These are phyloP conservation scores for Stegodyphus mimosarum DNA, from an alignment of 1,140 invertebrate genomes.

Conservation along the genomic window DNA sequence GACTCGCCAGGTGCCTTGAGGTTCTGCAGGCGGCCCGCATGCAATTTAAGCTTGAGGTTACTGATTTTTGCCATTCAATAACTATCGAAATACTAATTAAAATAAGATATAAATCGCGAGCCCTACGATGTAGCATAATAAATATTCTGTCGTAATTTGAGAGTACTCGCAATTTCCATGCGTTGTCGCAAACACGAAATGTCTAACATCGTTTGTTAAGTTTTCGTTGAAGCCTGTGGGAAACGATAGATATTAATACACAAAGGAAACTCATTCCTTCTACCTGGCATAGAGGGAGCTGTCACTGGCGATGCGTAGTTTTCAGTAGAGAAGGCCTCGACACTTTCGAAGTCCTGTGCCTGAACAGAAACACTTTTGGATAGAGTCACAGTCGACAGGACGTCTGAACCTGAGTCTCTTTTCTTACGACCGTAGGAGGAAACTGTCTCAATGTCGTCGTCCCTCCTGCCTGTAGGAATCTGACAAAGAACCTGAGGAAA, in stretches of 20 bases:
- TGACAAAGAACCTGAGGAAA: slow-evolving; percentile 62
- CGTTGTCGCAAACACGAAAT: too few species aligned
- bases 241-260: neutral
- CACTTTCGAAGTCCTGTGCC: slow-evolving; percentile 77
- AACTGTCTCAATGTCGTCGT: slow-evolving; percentile 63
- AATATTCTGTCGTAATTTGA: too few species aligned
- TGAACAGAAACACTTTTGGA: slow-evolving; percentile 54
- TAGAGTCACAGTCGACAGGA: slow-evolving; percentile 52
- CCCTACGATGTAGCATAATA: too few species aligned
- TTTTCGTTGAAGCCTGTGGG: too few species aligned
- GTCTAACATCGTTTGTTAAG: too few species aligned
- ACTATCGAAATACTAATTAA: too few species aligned
- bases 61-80: too few species aligned
- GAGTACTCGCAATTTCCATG: too few species aligned
- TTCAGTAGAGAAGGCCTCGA: slow-evolving; percentile 4
- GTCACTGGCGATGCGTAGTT: slow-evolving; percentile 57
- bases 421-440: slow-evolving; percentile 61
- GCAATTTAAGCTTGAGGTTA: too few species aligned
- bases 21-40: too few species aligned
- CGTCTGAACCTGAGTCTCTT: slow-evolving; percentile 24
- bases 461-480: slow-evolving; percentile 60
- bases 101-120: too few species aligned
- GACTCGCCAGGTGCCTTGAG: too few species aligned
- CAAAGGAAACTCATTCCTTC: neutral
- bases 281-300: slow-evolving; percentile 30